phyloP scores from a whole-genome alignment of 2,797 vertebrate species.

The Phylloscopus collybita region DNA sequence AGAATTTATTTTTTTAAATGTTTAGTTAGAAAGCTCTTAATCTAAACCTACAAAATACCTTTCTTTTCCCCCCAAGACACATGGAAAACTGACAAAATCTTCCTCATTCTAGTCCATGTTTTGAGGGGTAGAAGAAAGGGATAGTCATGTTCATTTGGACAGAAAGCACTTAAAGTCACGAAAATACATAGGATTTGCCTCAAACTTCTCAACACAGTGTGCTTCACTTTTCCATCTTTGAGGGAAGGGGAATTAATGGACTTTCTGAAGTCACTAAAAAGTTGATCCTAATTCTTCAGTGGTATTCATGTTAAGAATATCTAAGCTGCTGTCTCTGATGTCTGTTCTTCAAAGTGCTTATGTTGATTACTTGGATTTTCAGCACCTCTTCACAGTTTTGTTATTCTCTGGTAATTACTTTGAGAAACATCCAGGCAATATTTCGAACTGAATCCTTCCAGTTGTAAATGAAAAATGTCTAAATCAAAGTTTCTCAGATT shows the following conservation, averaged over 20 bases:
- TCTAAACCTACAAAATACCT: not conserved
- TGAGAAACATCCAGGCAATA: not conserved
- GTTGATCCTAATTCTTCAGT: not conserved
- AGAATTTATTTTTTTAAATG: not conserved
- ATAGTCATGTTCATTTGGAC: not conserved
- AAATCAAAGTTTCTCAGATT: not conserved
- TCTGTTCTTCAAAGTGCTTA: constrained; percentile 16
- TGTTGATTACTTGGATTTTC: constrained; percentile 21
- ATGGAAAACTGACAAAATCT: not conserved
- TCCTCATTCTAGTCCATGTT: not conserved
- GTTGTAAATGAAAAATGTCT: not conserved
- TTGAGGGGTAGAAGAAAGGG: not conserved
- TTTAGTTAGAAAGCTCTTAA: not conserved
- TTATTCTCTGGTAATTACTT: constrained; percentile 24
- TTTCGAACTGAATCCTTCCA: not conserved
- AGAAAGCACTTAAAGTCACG: not conserved
- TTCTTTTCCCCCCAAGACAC: not conserved
- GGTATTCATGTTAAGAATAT: not conserved
- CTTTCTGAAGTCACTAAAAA: not conserved
- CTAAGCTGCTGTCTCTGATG: not conserved
- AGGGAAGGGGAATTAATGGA: not conserved
- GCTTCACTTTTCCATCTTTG: not conserved
- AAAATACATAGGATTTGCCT: not conserved
- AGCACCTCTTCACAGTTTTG: constrained; percentile 4
- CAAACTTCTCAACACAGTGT: not conserved